A percentile compares a stretch with the other conserved stretches of the same genome.
These are phyloP conservation scores for Magallana nippona DNA, from an alignment of 2,888 invertebrate species.

Conservation along the genomic window DNA sequence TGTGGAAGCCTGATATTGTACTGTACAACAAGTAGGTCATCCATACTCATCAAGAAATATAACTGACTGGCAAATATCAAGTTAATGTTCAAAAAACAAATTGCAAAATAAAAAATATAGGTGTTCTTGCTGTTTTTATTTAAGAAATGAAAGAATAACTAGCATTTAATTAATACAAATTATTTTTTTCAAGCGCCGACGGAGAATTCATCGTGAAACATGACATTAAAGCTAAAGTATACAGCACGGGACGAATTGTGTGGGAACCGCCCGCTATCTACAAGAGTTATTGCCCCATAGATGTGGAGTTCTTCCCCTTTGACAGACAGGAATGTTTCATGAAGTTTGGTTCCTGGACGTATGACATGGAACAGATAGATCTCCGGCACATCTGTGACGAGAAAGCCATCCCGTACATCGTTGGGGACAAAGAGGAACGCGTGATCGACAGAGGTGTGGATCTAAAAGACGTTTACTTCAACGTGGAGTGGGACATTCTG, in stretches of 20 bases:
- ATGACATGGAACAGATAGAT: slow-evolving; percentile 76
- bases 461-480: slow-evolving; percentile 78
- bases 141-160: too few species aligned
- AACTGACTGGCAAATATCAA: too few species aligned
- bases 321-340: slow-evolving; percentile 99
- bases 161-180: not conserved
- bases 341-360: slow-evolving; percentile 91
- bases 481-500: slow-evolving; percentile 80
- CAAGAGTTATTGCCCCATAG: slow-evolving; percentile 99
- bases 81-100: too few species aligned
- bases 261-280: slow-evolving; percentile 99
- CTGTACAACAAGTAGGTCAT: slow-evolving; percentile 95
- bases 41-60: too few species aligned
- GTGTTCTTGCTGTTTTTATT: too few species aligned
- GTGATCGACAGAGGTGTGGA: slow-evolving; percentile 66
- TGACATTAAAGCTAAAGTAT: slow-evolving; percentile 98
- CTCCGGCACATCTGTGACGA: slow-evolving; percentile 73
- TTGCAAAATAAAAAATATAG: too few species aligned
- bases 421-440: slow-evolving; percentile 17
- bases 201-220: slow-evolving; percentile 99
- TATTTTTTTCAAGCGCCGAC: slow-evolving; percentile 89
- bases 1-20: slow-evolving; percentile 99
- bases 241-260: slow-evolving; percentile 95
- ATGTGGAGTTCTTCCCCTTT: slow-evolving; percentile 97
- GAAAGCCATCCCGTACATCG: slow-evolving; percentile 10